A percentile compares a stretch with the other conserved stretches of the same genome.
phyloP scores from a whole-genome alignment of 2,888 invertebrate species.

The Bellardia bayeri region DNA sequence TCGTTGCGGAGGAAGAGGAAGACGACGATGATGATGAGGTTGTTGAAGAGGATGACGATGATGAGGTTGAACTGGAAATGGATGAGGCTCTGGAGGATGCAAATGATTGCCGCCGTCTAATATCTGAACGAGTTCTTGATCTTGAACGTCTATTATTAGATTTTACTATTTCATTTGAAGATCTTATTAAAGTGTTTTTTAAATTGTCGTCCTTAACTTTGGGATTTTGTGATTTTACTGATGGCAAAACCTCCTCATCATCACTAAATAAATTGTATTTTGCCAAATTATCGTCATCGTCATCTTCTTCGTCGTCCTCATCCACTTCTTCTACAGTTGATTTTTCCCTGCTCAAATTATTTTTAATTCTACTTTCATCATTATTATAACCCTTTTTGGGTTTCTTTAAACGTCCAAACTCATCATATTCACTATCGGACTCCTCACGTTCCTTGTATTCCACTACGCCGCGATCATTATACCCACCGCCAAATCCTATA shows the following conservation, averaged over 20 bases:
- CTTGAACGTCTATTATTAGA: conserved; percentile 60
- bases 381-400: conserved; percentile 75
- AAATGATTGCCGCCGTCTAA: conserved; percentile 55
- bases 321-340: conserved; percentile 80
- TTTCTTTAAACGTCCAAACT: conserved; percentile 90
- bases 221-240: conserved; percentile 50
- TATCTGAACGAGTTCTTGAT: conserved; percentile 67
- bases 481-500: conserved; percentile 93
- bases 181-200: conserved; percentile 27
- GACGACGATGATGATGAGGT: conserved; percentile 80
- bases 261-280: conserved; percentile 92
- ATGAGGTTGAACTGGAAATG: conserved; percentile 70
- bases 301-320: conserved; percentile 85
- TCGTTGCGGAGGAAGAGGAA: conserved; percentile 76
- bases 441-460: conserved; percentile 96
- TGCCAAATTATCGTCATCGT: conserved; percentile 89
- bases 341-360: conserved; percentile 75
- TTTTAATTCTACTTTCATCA: conserved; percentile 29
- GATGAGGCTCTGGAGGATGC: conserved; percentile 71
- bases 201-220: conserved; percentile 49
- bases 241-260: conserved; percentile 82
- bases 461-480: conserved; percentile 97
- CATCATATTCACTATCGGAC: conserved; percentile 98
- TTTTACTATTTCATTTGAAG: conserved; percentile 37
- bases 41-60: conserved; percentile 75